A percentile compares a stretch with the other conserved stretches of the same genome.
phyloP scores from a whole-genome alignment of 2,888 invertebrate genomes.

The Bombylius discolor region DNA sequence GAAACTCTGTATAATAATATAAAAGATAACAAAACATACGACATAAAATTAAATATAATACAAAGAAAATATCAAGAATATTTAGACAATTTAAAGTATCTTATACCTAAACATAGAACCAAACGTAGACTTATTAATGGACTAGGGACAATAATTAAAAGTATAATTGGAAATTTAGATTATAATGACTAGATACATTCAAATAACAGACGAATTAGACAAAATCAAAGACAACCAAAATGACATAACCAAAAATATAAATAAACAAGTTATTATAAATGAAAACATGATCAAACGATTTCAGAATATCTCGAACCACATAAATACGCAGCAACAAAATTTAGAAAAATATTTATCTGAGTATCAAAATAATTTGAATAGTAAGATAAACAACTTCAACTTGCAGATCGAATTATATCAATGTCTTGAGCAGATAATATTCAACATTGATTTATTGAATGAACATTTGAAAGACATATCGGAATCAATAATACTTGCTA shows the following conservation, averaged over 20 bases:
- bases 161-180: slow-evolving; percentile 2
- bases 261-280: not conserved
- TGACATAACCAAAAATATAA: not conserved
- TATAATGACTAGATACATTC: not conserved
- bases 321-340: not conserved
- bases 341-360: not conserved
- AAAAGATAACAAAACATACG: too few relatives aligned
- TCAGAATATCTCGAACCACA: slow-evolving; percentile 2
- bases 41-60: too few relatives aligned
- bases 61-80: too few relatives aligned
- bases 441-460: slow-evolving; percentile 4
- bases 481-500: slow-evolving; percentile 7
- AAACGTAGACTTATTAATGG: slow-evolving; percentile 2
- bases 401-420: too few relatives aligned
- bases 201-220: not conserved
- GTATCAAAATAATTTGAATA: too few relatives aligned
- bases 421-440: too few relatives aligned
- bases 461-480: slow-evolving; percentile 4
- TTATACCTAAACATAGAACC: not conserved
- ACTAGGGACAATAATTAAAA: slow-evolving; percentile 1
- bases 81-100: not conserved
- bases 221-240: not conserved
- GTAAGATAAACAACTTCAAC: too few relatives aligned
- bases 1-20: not conserved
- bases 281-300: slow-evolving; percentile 2